phyloP scores from a whole-genome alignment of 1,140 invertebrate species.

The Hyles euphorbiae region DNA sequence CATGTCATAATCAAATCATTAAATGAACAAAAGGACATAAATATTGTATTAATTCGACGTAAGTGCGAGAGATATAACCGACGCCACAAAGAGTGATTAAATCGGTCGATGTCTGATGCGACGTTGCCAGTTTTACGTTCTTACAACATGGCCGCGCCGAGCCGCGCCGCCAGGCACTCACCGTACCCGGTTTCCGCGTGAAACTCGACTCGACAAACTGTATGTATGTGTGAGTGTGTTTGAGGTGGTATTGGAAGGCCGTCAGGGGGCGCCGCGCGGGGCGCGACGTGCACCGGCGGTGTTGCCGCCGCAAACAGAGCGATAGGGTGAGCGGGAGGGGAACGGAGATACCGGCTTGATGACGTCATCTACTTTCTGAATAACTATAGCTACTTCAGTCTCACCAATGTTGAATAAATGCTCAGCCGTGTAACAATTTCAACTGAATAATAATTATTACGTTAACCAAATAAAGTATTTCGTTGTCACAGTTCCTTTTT shows the following conservation, averaged over 20 bases:
- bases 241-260: conserved; percentile 48
- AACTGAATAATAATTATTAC: too few relatives aligned
- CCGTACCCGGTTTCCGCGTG: conserved; percentile 69
- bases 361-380: conserved; percentile 71
- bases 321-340: conserved; percentile 45
- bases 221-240: conserved; percentile 39
- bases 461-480: too few relatives aligned
- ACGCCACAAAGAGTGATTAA: conserved; percentile 47
- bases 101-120: conserved; percentile 73
- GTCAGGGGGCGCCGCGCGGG: conserved; percentile 35
- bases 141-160: conserved; percentile 64
- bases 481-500: too few relatives aligned
- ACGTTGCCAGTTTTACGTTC: conserved; percentile 68
- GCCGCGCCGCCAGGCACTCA: conserved; percentile 28
- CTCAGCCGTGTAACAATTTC: too few relatives aligned
- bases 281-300: conserved; percentile 48
- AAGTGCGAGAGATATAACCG: conserved; percentile 24
- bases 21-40: neutral
- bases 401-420: conserved; percentile 4
- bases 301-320: conserved; percentile 42
- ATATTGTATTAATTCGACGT: too few relatives aligned
- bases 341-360: conserved; percentile 58
- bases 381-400: conserved; percentile 22
- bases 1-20: neutral
- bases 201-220: conserved; percentile 59